Evolutionary conservation across 2,113 vertebrate species (phyloP).

Genomic region (Cephalopholis sonnerati): DNA sequence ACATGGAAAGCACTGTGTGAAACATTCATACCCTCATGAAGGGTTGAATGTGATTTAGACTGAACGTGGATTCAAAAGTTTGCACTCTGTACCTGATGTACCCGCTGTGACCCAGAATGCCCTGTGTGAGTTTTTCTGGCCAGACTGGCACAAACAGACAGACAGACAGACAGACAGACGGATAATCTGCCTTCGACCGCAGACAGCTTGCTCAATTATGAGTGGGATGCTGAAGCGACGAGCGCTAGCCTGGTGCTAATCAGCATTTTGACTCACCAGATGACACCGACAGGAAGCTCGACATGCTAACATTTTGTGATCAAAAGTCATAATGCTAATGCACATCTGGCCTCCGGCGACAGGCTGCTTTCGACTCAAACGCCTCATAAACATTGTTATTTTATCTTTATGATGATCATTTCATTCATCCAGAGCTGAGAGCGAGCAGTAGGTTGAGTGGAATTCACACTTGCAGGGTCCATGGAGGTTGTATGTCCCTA

Average conservation of each 20-base stretch:
- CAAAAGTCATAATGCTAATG: constrained; percentile 62
- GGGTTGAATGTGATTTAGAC: background rate
- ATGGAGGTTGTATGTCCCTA: background rate
- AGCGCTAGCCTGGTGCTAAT: constrained; percentile 69
- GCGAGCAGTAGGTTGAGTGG: constrained; percentile 22
- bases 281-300: constrained; percentile 68
- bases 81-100: constrained; percentile 8
- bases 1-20: too few species aligned
- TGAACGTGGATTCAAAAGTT: background rate
- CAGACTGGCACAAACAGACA: constrained; percentile 26
- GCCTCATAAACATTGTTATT: constrained; percentile 17
- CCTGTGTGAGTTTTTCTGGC: background rate
- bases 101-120: constrained; percentile 18
- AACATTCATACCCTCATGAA: background rate
- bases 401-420: constrained; percentile 31
- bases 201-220: constrained; percentile 79
- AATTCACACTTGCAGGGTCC: background rate
- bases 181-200: constrained; percentile 64
- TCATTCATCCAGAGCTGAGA: constrained; percentile 15
- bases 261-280: constrained; percentile 76
- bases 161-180: constrained; percentile 54
- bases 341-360: constrained; percentile 61
- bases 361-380: background rate
- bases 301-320: constrained; percentile 45
- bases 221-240: constrained; percentile 60